Conservation (phyloP, 2,888 invertebrate species). For the Meloe dianella region DNA sequence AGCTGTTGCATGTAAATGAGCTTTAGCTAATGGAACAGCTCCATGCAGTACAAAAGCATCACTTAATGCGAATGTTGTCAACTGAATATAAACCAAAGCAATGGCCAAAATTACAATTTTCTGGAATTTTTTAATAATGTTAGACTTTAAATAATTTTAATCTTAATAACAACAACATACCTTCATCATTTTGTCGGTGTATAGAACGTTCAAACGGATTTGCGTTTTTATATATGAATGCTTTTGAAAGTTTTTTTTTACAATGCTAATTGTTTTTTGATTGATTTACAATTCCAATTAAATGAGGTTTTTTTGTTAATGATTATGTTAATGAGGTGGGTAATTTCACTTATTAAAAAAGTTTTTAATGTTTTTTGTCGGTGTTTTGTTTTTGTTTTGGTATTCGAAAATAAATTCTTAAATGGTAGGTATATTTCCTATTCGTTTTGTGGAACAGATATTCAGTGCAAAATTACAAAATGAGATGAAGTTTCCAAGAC, state of each 20-base stretch:
- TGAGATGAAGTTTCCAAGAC: slow-evolving; percentile 42
- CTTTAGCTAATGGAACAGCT: neutral
- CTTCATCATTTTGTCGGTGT: neutral
- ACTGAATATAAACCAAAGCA: neutral
- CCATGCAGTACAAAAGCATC: too few relatives aligned
- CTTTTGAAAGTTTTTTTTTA: neutral
- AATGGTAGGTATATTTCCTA: neutral
- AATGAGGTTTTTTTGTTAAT: slow-evolving; percentile 1
- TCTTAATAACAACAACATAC: neutral
- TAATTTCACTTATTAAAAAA: neutral
- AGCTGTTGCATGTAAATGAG: neutral
- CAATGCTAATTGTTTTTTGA: neutral
- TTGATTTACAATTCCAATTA: neutral
- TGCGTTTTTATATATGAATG: neutral
- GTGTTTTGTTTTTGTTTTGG: neutral
- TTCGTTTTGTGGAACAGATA: neutral
- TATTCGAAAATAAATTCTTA: neutral
- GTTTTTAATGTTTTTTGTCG: neutral
- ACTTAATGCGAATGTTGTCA: neutral
- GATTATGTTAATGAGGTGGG: neutral
- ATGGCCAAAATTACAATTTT: neutral
- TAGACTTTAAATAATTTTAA: neutral
- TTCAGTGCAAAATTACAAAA: slow-evolving; percentile 37
- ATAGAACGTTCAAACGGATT: neutral
- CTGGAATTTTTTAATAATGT: neutral